Percentiles rank a stretch among this genome's conserved stretches.
Evolutionary conservation across 1,140 invertebrate genomes (phyloP).

Genomic region (Megalonaias nervosa): DNA sequence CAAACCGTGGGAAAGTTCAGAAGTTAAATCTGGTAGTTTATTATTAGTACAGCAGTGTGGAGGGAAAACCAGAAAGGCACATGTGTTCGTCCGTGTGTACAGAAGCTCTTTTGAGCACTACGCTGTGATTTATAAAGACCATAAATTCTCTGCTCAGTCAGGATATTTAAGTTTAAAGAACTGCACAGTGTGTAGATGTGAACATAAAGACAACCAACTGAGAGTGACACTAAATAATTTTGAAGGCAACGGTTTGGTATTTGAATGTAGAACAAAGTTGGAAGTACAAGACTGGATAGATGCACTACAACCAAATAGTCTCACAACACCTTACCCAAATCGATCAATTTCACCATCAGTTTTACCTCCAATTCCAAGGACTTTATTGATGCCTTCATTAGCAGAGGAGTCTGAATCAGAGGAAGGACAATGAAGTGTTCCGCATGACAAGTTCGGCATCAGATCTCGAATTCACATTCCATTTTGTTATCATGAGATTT

Average conservation of each 20-base stretch:
- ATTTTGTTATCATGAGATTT: no score
- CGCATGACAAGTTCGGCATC: no score
- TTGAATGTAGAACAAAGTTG: slow-evolving; percentile 11
- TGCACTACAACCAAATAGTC: slow-evolving; percentile 17
- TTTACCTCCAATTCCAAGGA: slow-evolving; percentile 36
- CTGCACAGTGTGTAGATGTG: slow-evolving; percentile 22
- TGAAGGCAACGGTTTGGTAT: slow-evolving; percentile 36
- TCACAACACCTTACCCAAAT: slow-evolving; percentile 23
- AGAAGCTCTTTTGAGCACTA: slow-evolving; percentile 41
- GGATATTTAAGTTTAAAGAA: slow-evolving; percentile 42
- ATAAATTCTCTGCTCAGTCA: slow-evolving; percentile 24
- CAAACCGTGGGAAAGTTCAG: slow-evolving; percentile 9
- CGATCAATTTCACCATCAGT: slow-evolving; percentile 32
- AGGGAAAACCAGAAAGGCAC: slow-evolving; percentile 16
- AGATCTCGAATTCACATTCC: no score
- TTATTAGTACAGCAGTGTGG: slow-evolving; percentile 25
- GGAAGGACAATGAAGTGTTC: no score
- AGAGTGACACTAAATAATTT: slow-evolving; percentile 36
- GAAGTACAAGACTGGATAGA: slow-evolving; percentile 30
- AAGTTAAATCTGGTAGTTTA: slow-evolving; percentile 34
- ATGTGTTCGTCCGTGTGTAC: slow-evolving; percentile 41
- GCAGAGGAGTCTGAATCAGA: slow-evolving; percentile 26
- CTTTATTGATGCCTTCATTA: slow-evolving; percentile 34
- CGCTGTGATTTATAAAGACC: slow-evolving; percentile 35
- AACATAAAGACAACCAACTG: slow-evolving; percentile 23